Evolutionary conservation across 2,113 vertebrate species (phyloP).

Genomic region (Cinclus cinclus): DNA sequence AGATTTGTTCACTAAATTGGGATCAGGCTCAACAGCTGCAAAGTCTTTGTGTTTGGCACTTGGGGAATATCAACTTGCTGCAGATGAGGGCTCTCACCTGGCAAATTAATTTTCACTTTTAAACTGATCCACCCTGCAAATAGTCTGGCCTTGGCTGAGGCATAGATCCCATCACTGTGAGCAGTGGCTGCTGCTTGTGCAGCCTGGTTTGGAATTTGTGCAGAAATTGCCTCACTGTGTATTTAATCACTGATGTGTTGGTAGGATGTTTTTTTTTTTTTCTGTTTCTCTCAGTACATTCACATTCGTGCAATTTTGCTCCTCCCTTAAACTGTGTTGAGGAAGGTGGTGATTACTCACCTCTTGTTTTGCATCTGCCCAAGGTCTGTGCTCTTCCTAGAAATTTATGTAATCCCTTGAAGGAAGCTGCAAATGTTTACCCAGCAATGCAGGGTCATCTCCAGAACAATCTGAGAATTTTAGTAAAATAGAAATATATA

Average conservation of each 20-base stretch:
- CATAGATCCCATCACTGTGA: neutral
- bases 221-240: neutral
- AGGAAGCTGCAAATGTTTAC: neutral
- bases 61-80: neutral
- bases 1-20: constrained; percentile 12
- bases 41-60: neutral
- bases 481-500: neutral
- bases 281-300: neutral
- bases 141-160: neutral
- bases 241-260: constrained; percentile 28
- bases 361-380: neutral
- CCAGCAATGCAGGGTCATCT: neutral
- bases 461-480: neutral
- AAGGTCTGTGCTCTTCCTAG: neutral
- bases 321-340: neutral
- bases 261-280: neutral
- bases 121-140: neutral
- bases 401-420: neutral
- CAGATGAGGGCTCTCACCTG: constrained; percentile 43
- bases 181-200: neutral
- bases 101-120: constrained; percentile 46
- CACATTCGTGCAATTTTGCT: constrained; percentile 24
- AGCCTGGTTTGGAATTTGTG: neutral
- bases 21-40: constrained; percentile 16
- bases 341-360: neutral